Evolutionary conservation across 1,140 invertebrate species (phyloP).

Genomic region (Calephelis virginiensis): DNA sequence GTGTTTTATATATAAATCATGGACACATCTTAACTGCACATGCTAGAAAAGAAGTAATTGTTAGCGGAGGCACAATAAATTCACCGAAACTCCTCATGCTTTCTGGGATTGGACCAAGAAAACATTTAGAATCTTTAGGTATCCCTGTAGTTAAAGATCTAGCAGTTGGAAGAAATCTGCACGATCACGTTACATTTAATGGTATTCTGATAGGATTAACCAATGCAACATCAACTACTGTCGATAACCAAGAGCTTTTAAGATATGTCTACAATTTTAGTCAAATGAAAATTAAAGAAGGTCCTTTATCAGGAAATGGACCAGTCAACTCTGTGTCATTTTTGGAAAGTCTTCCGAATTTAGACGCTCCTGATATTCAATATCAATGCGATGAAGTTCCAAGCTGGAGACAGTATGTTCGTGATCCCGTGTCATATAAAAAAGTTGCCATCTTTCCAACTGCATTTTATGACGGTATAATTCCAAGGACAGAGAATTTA

Average conservation of each 20-base stretch:
- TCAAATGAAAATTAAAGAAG: conserved; percentile 41
- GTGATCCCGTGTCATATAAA: conserved; percentile 30
- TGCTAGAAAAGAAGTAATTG: conserved; percentile 83
- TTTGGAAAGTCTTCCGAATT: conserved; percentile 63
- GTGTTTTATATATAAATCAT: not conserved
- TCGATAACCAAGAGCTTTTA: conserved; percentile 24
- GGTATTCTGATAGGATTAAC: conserved; percentile 74
- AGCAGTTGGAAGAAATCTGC: conserved; percentile 86
- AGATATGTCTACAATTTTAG: conserved; percentile 22
- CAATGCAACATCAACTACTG: conserved; percentile 82
- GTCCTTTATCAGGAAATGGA: conserved; percentile 71
- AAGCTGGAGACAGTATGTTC: conserved; percentile 29
- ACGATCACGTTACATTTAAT: conserved; percentile 84
- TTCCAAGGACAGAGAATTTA: conserved; percentile 32
- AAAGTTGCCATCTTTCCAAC: conserved; percentile 33
- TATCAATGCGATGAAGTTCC: conserved; percentile 40
- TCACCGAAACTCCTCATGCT: conserved; percentile 86
- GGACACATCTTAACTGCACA: conserved; percentile 44
- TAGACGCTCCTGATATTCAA: conserved; percentile 80
- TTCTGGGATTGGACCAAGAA: conserved; percentile 84
- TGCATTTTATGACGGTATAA: conserved; percentile 32
- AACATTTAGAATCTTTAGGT: conserved; percentile 77
- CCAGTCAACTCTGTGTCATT: conserved; percentile 71
- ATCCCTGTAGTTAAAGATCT: conserved; percentile 81
- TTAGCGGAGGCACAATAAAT: conserved; percentile 81